Conservation (phyloP, 2,888 invertebrate genomes). For the Stenchaetothrips biformis region DNA sequence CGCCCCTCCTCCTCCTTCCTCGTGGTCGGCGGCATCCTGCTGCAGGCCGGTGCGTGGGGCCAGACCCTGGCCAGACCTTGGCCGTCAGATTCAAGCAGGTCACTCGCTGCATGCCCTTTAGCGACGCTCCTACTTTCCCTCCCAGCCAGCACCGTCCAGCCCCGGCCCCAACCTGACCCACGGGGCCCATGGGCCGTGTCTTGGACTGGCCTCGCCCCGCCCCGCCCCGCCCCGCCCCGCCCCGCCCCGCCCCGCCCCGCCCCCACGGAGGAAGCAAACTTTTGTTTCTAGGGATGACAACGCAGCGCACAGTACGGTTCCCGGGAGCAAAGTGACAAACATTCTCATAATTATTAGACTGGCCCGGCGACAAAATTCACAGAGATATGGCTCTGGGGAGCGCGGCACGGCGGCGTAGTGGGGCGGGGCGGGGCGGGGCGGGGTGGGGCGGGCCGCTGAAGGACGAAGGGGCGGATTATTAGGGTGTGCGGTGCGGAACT, state of each 20-base stretch:
- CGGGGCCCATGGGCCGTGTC: too few species aligned
- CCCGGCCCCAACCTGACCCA: too few species aligned
- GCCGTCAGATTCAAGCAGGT: too few species aligned
- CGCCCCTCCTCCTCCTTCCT: neutral
- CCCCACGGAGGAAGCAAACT: neutral
- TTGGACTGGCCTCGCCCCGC: too few species aligned
- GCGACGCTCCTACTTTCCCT: too few species aligned
- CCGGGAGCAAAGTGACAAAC: constrained; percentile 16
- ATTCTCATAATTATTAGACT: constrained; percentile 21
- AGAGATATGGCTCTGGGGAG: constrained; percentile 9
- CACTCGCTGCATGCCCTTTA: too few species aligned
- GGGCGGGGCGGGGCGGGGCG: neutral
- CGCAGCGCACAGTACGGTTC: neutral
- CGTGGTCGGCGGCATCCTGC: neutral
- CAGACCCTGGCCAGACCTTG: too few species aligned
- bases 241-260: neutral
- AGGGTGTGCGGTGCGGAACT: neutral
- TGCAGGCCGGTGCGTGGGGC: too few species aligned
- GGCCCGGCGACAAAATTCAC: constrained; percentile 5
- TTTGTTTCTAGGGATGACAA: neutral
- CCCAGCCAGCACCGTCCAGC: too few species aligned
- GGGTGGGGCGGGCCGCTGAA: neutral
- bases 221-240: neutral
- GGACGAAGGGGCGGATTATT: neutral
- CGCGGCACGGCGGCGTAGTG: neutral